phyloP scores from a whole-genome alignment of 1,140 invertebrate genomes.

The Trichonephila clavata region DNA sequence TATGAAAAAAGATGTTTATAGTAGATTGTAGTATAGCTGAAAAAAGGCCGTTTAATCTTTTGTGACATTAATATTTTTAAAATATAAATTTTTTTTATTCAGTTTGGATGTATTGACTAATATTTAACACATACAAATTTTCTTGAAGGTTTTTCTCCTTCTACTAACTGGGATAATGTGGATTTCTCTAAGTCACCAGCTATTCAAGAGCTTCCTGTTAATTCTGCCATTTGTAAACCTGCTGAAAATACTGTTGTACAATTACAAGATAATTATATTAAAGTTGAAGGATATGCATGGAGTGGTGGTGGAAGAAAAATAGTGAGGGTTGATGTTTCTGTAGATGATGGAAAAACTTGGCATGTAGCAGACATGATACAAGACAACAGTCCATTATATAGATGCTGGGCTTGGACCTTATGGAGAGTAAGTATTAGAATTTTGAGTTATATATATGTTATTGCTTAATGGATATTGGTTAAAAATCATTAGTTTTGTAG shows the following conservation, averaged over 20 bases:
- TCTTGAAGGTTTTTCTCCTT: slow-evolving; percentile 89
- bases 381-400: slow-evolving; percentile 79
- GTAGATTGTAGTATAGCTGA: too few species aligned
- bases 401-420: slow-evolving; percentile 95
- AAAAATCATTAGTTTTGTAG: too few species aligned
- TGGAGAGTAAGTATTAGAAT: slow-evolving; percentile 86
- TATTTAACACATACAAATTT: neutral
- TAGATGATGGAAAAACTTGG: slow-evolving; percentile 93
- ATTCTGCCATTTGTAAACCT: slow-evolving; percentile 95
- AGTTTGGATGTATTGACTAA: too few species aligned
- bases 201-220: slow-evolving; percentile 96
- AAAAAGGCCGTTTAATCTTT: too few species aligned
- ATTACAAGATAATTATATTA: slow-evolving; percentile 83
- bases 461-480: too few species aligned
- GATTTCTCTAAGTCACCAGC: slow-evolving; percentile 93
- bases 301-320: slow-evolving; percentile 96
- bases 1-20: too few species aligned
- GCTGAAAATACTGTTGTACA: slow-evolving; percentile 82
- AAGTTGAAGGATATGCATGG: slow-evolving; percentile 95
- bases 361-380: slow-evolving; percentile 85
- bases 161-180: slow-evolving; percentile 92
- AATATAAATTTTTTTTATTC: too few species aligned
- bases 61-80: too few species aligned
- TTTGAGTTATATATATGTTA: too few species aligned
- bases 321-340: slow-evolving; percentile 91